Percentiles rank a stretch among this genome's conserved stretches.
Conservation (phyloP, 2,113 vertebrate species). For the Romanogobio albipinnatus region DNA sequence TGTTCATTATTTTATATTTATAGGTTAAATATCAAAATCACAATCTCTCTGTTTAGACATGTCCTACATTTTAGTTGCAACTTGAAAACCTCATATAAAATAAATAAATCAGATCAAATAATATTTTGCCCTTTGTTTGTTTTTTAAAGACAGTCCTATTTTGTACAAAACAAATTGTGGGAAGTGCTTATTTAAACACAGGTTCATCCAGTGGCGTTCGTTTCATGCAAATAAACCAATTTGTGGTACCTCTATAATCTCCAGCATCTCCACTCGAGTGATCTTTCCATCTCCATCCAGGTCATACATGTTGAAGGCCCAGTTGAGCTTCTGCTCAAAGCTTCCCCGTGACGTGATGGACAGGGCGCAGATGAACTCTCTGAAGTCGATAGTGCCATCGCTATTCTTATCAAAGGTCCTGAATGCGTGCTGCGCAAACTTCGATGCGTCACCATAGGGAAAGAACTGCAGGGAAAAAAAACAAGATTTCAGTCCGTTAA, state of each 20-base stretch:
- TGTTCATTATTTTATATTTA: neutral
- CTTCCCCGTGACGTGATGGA: constrained; percentile 98
- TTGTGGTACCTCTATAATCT: constrained; percentile 95
- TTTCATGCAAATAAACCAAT: neutral
- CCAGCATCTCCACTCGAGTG: constrained; percentile 98
- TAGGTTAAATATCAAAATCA: neutral
- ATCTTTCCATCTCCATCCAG: constrained; percentile 99
- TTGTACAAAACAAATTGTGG: neutral
- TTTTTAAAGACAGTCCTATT: neutral
- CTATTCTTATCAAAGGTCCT: constrained; percentile 99
- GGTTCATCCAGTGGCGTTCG: neutral
- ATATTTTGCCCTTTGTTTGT: neutral
- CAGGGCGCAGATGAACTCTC: constrained; percentile 99
- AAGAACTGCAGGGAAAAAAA: constrained; percentile 85
- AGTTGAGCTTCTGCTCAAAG: constrained; percentile 99
- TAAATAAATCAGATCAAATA: neutral
- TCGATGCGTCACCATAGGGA: constrained; percentile 96
- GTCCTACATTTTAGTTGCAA: neutral
- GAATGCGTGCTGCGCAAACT: constrained; percentile 98
- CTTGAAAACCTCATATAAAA: neutral
- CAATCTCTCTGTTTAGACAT: neutral
- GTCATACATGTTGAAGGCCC: constrained; percentile 99
- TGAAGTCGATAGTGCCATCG: constrained; percentile 98
- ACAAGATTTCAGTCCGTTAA: neutral
- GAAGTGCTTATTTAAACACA: neutral